These are phyloP conservation scores for Augiades crinisus DNA, from an alignment of 2,888 invertebrate species.

Conservation along the genomic window DNA sequence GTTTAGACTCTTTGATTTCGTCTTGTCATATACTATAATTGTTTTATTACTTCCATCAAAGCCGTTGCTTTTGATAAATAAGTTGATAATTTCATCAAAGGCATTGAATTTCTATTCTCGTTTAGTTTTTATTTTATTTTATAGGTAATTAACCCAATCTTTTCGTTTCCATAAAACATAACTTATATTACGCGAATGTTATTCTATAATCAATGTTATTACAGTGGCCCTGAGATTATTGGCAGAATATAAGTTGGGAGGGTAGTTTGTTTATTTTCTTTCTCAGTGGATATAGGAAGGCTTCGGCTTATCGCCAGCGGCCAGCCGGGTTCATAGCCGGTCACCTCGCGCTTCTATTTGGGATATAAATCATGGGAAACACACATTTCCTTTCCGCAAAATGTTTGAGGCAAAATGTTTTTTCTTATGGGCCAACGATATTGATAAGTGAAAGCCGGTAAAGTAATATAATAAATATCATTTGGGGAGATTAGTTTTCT, in stretches of 20 bases:
- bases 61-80: too few relatives aligned
- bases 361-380: slow-evolving; percentile 77
- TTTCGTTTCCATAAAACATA: slow-evolving; percentile 34
- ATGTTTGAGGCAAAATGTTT: slow-evolving; percentile 64
- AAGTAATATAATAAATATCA: slow-evolving; percentile 26
- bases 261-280: slow-evolving; percentile 75
- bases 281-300: slow-evolving; percentile 61
- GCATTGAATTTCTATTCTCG: too few relatives aligned
- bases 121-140: too few relatives aligned
- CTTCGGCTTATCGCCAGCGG: slow-evolving; percentile 74
- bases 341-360: slow-evolving; percentile 65
- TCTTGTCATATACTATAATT: too few relatives aligned
- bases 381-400: slow-evolving; percentile 76
- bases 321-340: slow-evolving; percentile 62
- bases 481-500: not conserved
- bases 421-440: slow-evolving; percentile 55
- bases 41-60: too few relatives aligned
- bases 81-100: too few relatives aligned
- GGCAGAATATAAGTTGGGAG: slow-evolving; percentile 59
- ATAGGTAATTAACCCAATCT: slow-evolving; percentile 48
- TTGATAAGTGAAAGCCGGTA: slow-evolving; percentile 51
- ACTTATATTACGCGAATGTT: slow-evolving; percentile 14
- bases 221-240: slow-evolving; percentile 50
- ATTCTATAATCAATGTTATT: slow-evolving; percentile 22
- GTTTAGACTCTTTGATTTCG: too few relatives aligned